Base-by-base conservation (phyloP, 53 echinoderm and acorn worm species). In the Pentamera pediparva region DNA sequence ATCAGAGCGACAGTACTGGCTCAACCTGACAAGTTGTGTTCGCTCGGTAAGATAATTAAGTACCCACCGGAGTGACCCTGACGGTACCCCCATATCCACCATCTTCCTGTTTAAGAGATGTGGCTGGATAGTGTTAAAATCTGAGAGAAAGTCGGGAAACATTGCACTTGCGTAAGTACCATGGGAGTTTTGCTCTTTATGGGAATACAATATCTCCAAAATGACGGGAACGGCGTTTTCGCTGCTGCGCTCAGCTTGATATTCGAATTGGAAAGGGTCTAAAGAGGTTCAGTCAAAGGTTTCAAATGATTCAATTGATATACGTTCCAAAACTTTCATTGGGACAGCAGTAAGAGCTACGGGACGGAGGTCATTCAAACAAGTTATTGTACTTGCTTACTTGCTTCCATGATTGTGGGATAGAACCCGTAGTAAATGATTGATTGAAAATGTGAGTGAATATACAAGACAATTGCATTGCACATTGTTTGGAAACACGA, bases 41-140 rank as follows among this genome's bases (percentile, higher is more conserved):
- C 69, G 27, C 8, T 40, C 32, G 24, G 69, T 69, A 5, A 40
- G 24, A 28, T 40, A 69, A 40, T 25, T 9, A 10, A 40, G 18
- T 28, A 69, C 28, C 69, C 69, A 69, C 2, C 26, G 41, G 18
- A 69, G 9, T 3, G 47, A 10, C 25, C 49, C 45, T 43, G 6
- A 12, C 20, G 45, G 48, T 18, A 69, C 27, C 7, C 7, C 11
- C 69, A 43, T 69, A 43, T 11, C 13, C 11, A 18, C 24, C 18
- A 69, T 21, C 47, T 69, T 45, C 13, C 47, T 69, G 18, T 4
- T 32, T n/a, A 69, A 43, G 25, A 26, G 24, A 43, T 69, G 49
- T 3, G 61, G 69, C 25, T 69, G 48, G 29, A 28, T 69, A 43
- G 69, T 69, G 18, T 45, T 69, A 43, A 69, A 69, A 7, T 28